Conservation (phyloP, 2,888 invertebrate genomes). For the Nebria salina region DNA sequence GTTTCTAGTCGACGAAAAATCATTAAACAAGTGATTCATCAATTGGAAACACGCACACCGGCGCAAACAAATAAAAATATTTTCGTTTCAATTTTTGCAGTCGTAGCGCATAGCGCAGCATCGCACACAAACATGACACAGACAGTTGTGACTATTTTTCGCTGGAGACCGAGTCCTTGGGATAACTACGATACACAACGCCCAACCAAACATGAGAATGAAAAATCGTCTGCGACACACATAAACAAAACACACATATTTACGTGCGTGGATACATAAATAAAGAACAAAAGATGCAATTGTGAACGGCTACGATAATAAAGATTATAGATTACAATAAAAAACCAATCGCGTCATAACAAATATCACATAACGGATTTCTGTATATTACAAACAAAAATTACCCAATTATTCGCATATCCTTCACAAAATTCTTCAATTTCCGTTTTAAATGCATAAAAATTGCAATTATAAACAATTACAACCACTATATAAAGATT, state of each 20-base stretch:
- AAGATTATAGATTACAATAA: neutral
- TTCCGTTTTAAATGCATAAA: too few species aligned
- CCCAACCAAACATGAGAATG: conserved; percentile 1
- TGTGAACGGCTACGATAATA: neutral
- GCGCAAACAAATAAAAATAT: neutral
- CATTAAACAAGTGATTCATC: neutral
- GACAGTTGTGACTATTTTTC: neutral
- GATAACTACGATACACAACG: neutral
- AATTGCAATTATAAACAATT: too few species aligned
- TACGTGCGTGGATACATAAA: neutral
- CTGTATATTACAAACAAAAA: too few species aligned
- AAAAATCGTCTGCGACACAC: neutral
- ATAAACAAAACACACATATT: neutral
- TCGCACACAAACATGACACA: neutral
- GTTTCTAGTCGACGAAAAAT: neutral
- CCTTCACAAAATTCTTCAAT: too few species aligned
- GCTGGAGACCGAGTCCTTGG: neutral
- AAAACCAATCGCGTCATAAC: too few species aligned
- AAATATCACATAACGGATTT: too few species aligned
- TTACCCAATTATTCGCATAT: too few species aligned
- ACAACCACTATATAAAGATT: too few species aligned
- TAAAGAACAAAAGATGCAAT: neutral
- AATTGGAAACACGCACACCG: neutral
- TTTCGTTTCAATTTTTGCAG: neutral
- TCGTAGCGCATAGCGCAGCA: neutral